Percentiles rank a stretch among this genome's conserved stretches.
Evolutionary conservation across 2,888 invertebrate species (phyloP).

Genomic region (Phengaris arion): DNA sequence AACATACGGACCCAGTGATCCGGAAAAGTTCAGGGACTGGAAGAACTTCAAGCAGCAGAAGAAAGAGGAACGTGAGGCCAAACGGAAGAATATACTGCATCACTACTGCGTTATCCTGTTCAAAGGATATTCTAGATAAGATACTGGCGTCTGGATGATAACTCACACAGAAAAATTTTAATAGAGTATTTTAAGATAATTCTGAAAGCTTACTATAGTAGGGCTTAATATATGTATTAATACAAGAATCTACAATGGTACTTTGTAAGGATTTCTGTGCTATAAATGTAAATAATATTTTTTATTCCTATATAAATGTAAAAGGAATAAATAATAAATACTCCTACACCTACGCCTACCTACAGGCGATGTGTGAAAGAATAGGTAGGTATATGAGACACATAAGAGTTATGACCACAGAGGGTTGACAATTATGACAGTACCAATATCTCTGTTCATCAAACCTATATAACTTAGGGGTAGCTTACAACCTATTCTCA

Average conservation of each 20-base stretch:
- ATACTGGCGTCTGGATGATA: background rate
- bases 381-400: too few species aligned
- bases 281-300: background rate
- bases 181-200: background rate
- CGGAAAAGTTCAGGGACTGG: slow-evolving; percentile 78
- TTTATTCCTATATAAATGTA: background rate
- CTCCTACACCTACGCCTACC: too few species aligned
- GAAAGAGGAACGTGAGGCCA: slow-evolving; percentile 56
- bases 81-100: slow-evolving; percentile 61
- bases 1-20: slow-evolving; percentile 75
- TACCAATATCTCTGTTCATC: too few species aligned
- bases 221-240: too few species aligned
- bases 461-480: too few species aligned
- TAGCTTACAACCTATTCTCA: too few species aligned
- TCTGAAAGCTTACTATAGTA: background rate
- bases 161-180: background rate
- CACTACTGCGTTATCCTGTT: slow-evolving; percentile 58
- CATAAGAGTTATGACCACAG: too few species aligned
- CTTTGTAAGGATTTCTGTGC: background rate
- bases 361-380: too few species aligned
- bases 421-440: too few species aligned
- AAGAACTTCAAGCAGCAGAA: slow-evolving; percentile 73
- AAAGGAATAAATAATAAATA: background rate
- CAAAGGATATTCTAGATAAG: slow-evolving; percentile 13
- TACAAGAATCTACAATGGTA: background rate